Conservation (phyloP, 2,888 invertebrate genomes). For the Papilio protenor region DNA sequence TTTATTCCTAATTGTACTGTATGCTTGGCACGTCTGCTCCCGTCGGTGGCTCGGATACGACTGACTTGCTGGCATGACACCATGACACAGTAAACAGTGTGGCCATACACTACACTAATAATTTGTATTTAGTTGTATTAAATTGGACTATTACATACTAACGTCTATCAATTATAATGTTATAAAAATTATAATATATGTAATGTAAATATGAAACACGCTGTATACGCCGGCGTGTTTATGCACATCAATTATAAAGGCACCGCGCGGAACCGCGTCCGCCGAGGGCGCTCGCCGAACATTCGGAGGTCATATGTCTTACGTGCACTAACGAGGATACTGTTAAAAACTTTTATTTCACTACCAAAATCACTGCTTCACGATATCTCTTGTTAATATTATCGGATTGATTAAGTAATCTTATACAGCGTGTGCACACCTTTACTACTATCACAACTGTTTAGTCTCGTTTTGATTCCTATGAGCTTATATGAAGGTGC, state of each 20-base stretch:
- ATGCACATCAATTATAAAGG: constrained; percentile 82
- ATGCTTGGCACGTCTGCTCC: too few relatives aligned
- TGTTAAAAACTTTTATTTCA: constrained; percentile 35
- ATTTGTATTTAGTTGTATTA: too few relatives aligned
- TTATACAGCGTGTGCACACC: neutral
- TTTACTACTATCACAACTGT: neutral
- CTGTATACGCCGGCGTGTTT: constrained; percentile 70
- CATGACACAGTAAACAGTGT: too few relatives aligned
- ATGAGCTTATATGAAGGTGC: too few relatives aligned
- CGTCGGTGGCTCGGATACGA: too few relatives aligned
- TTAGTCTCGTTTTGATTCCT: too few relatives aligned
- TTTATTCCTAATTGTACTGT: too few relatives aligned
- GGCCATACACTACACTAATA: too few relatives aligned
- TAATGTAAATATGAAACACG: constrained; percentile 48
- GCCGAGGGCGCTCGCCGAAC: constrained; percentile 61
- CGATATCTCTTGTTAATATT: neutral
- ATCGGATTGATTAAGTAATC: neutral
- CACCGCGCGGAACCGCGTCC: constrained; percentile 77
- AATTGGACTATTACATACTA: too few relatives aligned
- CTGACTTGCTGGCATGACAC: too few relatives aligned
- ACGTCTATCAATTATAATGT: neutral
- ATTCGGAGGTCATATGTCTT: constrained; percentile 72
- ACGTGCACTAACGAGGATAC: constrained; percentile 44
- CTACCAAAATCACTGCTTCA: constrained; percentile 31
- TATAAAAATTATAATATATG: neutral